Base-by-base conservation (phyloP, 2,888 invertebrate species). In the Nysson spinosus region DNA sequence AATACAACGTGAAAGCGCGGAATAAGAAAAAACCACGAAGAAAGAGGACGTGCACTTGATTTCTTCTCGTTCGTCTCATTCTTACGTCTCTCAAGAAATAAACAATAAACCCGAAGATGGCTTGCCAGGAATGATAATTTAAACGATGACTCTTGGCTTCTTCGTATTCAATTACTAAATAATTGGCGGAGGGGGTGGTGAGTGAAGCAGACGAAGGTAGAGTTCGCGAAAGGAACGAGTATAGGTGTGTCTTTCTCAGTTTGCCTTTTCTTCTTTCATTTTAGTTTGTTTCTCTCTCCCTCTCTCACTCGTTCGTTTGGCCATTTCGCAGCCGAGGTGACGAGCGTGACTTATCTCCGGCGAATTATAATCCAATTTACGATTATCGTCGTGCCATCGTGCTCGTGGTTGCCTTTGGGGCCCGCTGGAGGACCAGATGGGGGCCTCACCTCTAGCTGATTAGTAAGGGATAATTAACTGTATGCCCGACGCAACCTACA, bases 331-430 rank as follows among this genome's bases (percentile, higher is more conserved):
- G 79, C 61, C 78, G 77, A 81, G 84, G 78, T 81, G 85, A 86
- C 83, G 83, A 82, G 82, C 87, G 83, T 85, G 85, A 86, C 85
- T 86, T 85, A 86, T 84, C 78, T 77, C 78, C 67, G 58, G 81
- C 83, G 82, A 85, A 86, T 86, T 86, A 86, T 84, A 86, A 86
- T 86, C 84, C 84, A 86, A 86, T 86, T 86, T 86, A 81, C 83
- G 84, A 85, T 84, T 86, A 83, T 81, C 82, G 80, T 80, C 80
- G 77, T 69, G 64, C 62, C 65, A 68, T 64, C 75, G 67, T 55
- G 51, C 57, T 52, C 43, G 55, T 44, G 62, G 64, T 56, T 54
- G 77, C 78, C 72, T 77, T 64, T 62, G 52, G 79, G 75, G 50
- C 68, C 35, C 34, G 63, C 54, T 55, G 35, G 32, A 49, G 60